Base-by-base conservation (phyloP, 2,888 invertebrate species). In the Brenthis daphne region DNA sequence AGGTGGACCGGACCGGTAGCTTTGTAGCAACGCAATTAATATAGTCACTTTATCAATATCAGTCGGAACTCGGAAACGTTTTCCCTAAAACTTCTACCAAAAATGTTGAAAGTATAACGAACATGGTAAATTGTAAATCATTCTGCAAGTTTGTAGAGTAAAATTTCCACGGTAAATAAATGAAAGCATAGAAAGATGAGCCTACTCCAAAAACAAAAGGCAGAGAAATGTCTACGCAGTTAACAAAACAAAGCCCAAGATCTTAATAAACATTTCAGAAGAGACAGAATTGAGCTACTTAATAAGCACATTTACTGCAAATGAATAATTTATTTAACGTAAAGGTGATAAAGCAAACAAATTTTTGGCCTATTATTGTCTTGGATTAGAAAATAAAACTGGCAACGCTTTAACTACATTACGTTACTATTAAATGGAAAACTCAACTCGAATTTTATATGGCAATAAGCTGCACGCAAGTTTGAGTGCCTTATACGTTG, bases 401-500 rank as follows among this genome's bases (percentile, higher is more conserved):
- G 57, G 57, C 65, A 71, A 54, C 56, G 65, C 60, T 58, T 64
- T 60, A 57, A 66, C 67, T 65, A 68, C 57, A 64, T 82, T 65
- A 68, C 57, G 66, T 82, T 81, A 75, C 77, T 82, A 87, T 85
- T 82, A 85, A 85, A 77, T 84, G 75, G 84, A 88, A 88, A 85
- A 84, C 80, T 73, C 82, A 80, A 76, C 79, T 83, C 80, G 74
- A 87, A 84, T 89, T 88, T 86, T 86, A 88, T 85, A 77, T 75
- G 80, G 81, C 79, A 73, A 82, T 88, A 87, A 71, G 63, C 71
- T 66, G 65, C 75, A 71, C 68, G 72, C 72, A 70, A 71, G 66
- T 51, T 24, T 54, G 56, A 61, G 47, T 71, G 37, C 47, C 61
- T 61, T 67, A 63, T 67, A 66, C 65, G 48, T 48, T 55, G 50